A percentile compares a stretch with the other conserved stretches of the same genome.
Conservation (phyloP, 2,797 vertebrate species). For the Tokudaia muenninki region DNA sequence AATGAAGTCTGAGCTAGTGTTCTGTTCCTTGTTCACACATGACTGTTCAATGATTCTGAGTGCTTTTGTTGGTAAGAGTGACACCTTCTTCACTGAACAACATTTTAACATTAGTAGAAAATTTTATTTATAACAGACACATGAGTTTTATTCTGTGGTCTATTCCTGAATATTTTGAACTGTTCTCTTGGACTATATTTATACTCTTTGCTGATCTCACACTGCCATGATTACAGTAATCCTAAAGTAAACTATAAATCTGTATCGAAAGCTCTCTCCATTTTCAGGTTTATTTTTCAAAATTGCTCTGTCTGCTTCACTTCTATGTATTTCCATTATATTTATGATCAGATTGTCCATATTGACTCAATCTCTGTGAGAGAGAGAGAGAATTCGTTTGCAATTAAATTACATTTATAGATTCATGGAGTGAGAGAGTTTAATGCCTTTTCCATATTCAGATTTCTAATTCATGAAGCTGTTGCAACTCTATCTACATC, state of each 20-base stretch:
- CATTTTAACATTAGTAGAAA: background rate
- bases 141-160: background rate
- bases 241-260: background rate
- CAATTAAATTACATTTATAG: background rate
- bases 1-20: background rate
- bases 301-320: background rate
- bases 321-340: background rate
- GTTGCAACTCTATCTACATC: background rate
- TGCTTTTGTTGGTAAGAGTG: background rate
- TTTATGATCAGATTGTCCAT: background rate
- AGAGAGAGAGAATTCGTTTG: background rate
- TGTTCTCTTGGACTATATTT: background rate
- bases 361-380: background rate
- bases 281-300: constrained; percentile 16
- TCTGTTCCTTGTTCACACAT: background rate
- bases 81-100: background rate
- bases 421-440: background rate
- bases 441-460: background rate
- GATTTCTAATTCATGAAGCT: background rate
- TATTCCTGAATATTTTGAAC: constrained; percentile 6
- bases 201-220: background rate
- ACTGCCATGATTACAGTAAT: background rate
- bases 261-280: background rate
- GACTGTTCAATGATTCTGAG: background rate
- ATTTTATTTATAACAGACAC: background rate